phyloP scores from a whole-genome alignment of 2,113 vertebrate species.

The Thermophis baileyi region DNA sequence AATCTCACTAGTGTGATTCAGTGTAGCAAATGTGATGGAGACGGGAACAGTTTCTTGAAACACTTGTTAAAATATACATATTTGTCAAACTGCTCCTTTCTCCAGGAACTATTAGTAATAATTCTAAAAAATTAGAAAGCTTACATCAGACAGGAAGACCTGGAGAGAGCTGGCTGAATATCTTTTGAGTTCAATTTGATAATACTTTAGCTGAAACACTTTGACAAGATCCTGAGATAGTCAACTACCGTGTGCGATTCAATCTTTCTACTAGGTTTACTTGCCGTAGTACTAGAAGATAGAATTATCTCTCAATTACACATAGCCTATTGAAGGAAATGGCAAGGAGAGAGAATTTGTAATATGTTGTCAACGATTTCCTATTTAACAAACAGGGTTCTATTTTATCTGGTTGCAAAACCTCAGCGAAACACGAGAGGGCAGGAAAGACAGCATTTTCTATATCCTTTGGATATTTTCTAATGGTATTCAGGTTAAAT shows the following conservation, averaged over 20 bases:
- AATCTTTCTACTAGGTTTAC: background rate
- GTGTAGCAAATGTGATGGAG: too few species aligned
- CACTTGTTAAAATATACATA: background rate
- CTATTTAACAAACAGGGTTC: background rate
- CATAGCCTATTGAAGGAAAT: slow-evolving; percentile 26
- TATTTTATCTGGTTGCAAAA: background rate
- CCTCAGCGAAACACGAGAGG: background rate
- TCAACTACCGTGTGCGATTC: background rate
- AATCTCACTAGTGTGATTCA: slow-evolving; percentile 38
- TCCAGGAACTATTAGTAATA: slow-evolving; percentile 31
- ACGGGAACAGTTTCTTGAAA: background rate
- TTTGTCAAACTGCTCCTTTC: background rate
- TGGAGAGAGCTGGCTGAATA: background rate
- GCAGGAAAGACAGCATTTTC: background rate
- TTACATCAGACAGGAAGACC: background rate
- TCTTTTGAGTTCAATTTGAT: slow-evolving; percentile 3
- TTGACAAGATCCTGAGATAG: background rate
- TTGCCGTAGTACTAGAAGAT: background rate
- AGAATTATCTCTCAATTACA: slow-evolving; percentile 34
- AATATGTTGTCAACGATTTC: slow-evolving; percentile 5
- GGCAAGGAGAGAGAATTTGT: slow-evolving; percentile 3
- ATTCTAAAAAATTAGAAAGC: background rate
- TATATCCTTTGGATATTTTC: background rate
- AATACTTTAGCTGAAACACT: background rate
- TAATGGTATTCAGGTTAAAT: background rate